Conservation (phyloP, 53 echinoderm and acorn worm species). For the Arbacia lixula region DNA sequence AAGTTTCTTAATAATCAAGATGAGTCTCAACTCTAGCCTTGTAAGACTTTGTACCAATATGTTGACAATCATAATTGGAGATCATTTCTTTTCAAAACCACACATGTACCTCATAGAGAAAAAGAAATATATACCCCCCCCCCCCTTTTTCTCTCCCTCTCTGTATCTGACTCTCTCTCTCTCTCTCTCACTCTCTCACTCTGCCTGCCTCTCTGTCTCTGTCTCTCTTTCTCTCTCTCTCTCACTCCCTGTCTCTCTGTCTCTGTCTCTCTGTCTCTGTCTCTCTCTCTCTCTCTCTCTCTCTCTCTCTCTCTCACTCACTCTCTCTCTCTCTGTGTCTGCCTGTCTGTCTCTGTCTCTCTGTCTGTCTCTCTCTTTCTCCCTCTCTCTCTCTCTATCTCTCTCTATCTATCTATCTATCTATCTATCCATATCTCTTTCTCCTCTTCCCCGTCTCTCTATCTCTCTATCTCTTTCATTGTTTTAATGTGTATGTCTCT, state of each 20-base stretch:
- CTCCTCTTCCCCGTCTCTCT: neutral
- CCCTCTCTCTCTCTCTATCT: neutral
- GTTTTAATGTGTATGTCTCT: too few species aligned
- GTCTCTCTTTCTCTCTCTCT: neutral
- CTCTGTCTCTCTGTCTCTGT: slow-evolving; percentile 2
- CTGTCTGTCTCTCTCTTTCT: neutral
- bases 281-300: neutral
- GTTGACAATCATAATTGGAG: too few species aligned
- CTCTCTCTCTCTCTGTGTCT: neutral
- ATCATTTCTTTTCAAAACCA: too few species aligned
- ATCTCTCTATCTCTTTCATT: neutral
- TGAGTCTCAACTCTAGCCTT: too few species aligned
- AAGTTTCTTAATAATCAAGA: too few species aligned
- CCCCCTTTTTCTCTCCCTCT: too few species aligned
- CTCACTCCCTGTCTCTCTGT: neutral
- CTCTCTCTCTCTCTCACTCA: neutral
- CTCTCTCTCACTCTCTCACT: neutral
- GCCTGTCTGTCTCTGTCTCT: neutral
- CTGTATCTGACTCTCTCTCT: neutral
- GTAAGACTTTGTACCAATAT: too few species aligned
- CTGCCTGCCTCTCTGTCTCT: neutral
- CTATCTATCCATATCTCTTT: neutral
- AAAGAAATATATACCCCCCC: too few species aligned
- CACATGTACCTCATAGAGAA: too few species aligned
- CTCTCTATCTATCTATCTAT: neutral